Conservation (phyloP, 1,140 invertebrate genomes). For the Aricia agestis region DNA sequence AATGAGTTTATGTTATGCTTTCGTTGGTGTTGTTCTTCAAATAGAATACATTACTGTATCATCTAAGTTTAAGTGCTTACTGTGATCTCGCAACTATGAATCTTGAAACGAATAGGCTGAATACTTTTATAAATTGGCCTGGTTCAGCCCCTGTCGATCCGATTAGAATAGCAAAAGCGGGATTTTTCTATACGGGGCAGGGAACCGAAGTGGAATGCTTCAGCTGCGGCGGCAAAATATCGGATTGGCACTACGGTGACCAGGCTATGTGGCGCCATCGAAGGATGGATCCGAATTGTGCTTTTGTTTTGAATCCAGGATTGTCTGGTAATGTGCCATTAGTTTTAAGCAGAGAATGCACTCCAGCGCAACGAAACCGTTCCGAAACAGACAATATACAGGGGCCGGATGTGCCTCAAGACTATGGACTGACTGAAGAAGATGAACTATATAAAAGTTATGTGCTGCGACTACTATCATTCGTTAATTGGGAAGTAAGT, state of each 20-base stretch:
- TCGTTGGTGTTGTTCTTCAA: neutral
- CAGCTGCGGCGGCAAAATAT: slow-evolving; percentile 82
- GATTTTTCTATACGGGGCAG: slow-evolving; percentile 86
- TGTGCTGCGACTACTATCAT: slow-evolving; percentile 77
- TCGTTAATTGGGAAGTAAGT: slow-evolving; percentile 81
- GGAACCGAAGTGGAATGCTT: slow-evolving; percentile 85
- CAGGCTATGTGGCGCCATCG: slow-evolving; percentile 82
- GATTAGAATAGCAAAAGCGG: slow-evolving; percentile 84
- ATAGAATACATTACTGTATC: neutral
- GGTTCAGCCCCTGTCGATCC: slow-evolving; percentile 79
- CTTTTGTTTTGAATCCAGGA: slow-evolving; percentile 81
- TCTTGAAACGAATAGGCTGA: slow-evolving; percentile 80
- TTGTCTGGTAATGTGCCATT: slow-evolving; percentile 81
- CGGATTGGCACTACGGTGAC: slow-evolving; percentile 86
- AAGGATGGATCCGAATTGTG: slow-evolving; percentile 80
- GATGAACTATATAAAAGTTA: slow-evolving; percentile 74
- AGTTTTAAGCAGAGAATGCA: slow-evolving; percentile 38
- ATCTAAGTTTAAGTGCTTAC: neutral
- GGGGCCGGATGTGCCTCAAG: slow-evolving; percentile 26
- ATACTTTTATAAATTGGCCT: slow-evolving; percentile 85
- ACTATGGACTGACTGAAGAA: slow-evolving; percentile 52
- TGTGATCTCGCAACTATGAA: slow-evolving; percentile 76
- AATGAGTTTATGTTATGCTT: neutral
- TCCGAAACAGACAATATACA: slow-evolving; percentile 19
- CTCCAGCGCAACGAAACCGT: slow-evolving; percentile 27